Conservation (phyloP, 1,140 invertebrate genomes). For the Ostrea denselamellosa region DNA sequence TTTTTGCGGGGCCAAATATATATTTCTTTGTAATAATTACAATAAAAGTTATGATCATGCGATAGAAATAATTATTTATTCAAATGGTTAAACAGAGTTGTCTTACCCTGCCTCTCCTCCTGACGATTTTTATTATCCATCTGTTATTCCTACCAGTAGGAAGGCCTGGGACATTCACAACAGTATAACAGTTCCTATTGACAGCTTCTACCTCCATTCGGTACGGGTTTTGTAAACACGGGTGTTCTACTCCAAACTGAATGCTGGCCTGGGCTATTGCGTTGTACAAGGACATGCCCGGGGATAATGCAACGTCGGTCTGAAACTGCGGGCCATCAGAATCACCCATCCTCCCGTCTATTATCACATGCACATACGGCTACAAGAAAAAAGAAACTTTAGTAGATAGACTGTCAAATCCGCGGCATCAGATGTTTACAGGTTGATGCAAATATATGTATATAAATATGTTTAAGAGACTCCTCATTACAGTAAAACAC, state of each 20-base stretch:
- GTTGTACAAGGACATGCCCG: background rate
- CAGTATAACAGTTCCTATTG: conserved; percentile 23
- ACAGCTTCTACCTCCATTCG: background rate
- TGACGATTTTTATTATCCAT: conserved; percentile 2
- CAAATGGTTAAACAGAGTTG: background rate
- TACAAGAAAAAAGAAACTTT: background rate
- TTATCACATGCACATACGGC: conserved; percentile 1
- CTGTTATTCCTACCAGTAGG: background rate
- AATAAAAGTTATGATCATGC: too few relatives aligned
- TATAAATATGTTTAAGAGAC: too few relatives aligned
- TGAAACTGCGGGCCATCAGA: background rate
- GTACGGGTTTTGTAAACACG: conserved; percentile 1
- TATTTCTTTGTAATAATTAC: too few relatives aligned
- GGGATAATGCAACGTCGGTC: background rate
- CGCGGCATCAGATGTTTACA: too few relatives aligned
- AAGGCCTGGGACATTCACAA: background rate
- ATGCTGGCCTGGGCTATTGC: conserved; percentile 2
- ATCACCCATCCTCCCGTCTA: background rate
- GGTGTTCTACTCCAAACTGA: background rate
- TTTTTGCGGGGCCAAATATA: too few relatives aligned
- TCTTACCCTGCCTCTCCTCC: conserved; percentile 14
- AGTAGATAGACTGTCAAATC: background rate
- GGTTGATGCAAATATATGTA: too few relatives aligned
- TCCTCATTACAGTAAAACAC: too few relatives aligned
- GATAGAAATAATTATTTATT: too few relatives aligned